Evolutionary conservation across 1,140 invertebrate species (phyloP).

Genomic region (Rhizoglyphus robini): DNA sequence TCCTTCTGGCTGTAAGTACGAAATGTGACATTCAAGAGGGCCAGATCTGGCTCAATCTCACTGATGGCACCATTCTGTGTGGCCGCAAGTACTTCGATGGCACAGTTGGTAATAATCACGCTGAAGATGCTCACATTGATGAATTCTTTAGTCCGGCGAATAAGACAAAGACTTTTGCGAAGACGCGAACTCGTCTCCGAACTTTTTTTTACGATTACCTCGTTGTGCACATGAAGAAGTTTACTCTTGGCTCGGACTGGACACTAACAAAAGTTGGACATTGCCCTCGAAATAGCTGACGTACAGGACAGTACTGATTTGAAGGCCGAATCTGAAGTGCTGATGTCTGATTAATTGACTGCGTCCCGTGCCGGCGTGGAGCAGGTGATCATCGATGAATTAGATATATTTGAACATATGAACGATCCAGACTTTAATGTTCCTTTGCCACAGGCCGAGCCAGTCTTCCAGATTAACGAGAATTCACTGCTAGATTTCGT

Average conservation of each 20-base stretch:
- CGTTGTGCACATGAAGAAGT: constrained; percentile 86
- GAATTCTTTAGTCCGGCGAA: constrained; percentile 81
- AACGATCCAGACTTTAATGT: constrained; percentile 43
- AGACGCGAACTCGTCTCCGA: constrained; percentile 67
- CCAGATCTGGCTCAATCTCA: constrained; percentile 94
- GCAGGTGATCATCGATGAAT: constrained; percentile 65
- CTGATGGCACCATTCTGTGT: constrained; percentile 85
- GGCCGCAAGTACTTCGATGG: constrained; percentile 87
- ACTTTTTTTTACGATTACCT: constrained; percentile 87
- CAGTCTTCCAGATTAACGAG: constrained; percentile 46
- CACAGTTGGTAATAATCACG: constrained; percentile 95
- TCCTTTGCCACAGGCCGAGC: constrained; percentile 7
- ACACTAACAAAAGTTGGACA: constrained; percentile 82
- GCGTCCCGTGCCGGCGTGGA: constrained; percentile 47
- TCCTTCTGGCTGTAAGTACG: constrained; percentile 84
- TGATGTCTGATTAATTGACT: constrained; percentile 52
- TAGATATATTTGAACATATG: constrained; percentile 96
- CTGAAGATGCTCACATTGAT: constrained; percentile 67
- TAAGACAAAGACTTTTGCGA: constrained; percentile 65
- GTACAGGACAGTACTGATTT: constrained; percentile 59
- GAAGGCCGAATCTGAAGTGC: constrained; percentile 58
- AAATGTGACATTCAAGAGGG: constrained; percentile 86
- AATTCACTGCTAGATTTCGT: constrained; percentile 56
- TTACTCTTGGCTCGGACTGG: constrained; percentile 79
- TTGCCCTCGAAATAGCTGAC: constrained; percentile 78